Percentiles rank a stretch among this genome's conserved stretches.
These are phyloP conservation scores for Eucriotettix oculatus DNA, from an alignment of 2,888 invertebrate species.

Conservation along the genomic window DNA sequence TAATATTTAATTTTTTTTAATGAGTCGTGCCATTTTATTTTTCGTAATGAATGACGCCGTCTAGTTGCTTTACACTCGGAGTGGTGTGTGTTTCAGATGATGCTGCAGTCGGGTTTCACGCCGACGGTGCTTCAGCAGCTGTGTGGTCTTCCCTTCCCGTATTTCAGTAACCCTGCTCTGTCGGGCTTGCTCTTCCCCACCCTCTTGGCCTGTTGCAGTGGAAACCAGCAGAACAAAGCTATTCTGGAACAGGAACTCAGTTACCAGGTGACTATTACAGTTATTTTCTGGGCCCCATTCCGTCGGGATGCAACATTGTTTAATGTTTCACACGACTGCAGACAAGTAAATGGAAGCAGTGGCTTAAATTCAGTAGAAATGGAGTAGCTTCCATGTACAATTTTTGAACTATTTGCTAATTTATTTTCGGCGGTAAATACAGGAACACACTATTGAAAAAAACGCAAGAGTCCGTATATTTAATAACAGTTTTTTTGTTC, in stretches of 20 bases:
- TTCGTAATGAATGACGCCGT: not conserved
- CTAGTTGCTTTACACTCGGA: not conserved
- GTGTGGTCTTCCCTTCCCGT: conserved; percentile 68
- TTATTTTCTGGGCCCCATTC: too few relatives aligned
- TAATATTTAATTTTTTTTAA: too few relatives aligned
- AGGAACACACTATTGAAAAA: too few relatives aligned
- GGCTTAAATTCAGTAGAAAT: too few relatives aligned
- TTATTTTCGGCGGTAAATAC: too few relatives aligned
- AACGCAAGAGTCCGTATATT: too few relatives aligned
- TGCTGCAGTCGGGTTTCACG: conserved; percentile 55
- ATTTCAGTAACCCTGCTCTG: conserved; percentile 60
- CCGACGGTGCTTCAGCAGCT: conserved; percentile 71
- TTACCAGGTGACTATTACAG: conserved; percentile 30
- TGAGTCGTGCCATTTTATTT: not conserved
- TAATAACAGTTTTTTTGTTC: too few relatives aligned
- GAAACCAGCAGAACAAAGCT: conserved; percentile 47
- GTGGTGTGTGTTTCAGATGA: conserved; percentile 34
- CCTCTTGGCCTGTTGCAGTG: conserved; percentile 49
- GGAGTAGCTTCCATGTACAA: too few relatives aligned
- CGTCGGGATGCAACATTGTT: too few relatives aligned
- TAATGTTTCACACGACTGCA: too few relatives aligned
- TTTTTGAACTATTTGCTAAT: too few relatives aligned
- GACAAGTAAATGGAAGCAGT: too few relatives aligned
- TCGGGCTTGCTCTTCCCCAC: conserved; percentile 63
- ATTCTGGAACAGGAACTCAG: conserved; percentile 57